A percentile compares a stretch with the other conserved stretches of the same genome.
phyloP scores from a whole-genome alignment of 2,797 vertebrate genomes.

The Miichthys miiuy region DNA sequence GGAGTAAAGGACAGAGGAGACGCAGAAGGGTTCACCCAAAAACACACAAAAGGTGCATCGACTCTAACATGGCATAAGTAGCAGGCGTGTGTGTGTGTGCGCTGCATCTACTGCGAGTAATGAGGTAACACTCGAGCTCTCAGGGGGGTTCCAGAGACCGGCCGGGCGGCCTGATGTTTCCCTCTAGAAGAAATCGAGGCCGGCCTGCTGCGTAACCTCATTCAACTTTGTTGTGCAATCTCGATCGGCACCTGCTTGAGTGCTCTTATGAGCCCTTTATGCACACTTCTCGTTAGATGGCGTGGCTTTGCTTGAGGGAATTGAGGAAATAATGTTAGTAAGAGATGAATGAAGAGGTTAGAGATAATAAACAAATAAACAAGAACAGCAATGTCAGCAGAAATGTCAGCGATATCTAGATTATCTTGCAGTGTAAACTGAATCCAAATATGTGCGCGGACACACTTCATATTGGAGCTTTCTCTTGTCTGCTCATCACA shows the following conservation, averaged over 20 bases:
- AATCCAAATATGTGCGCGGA: too few species aligned
- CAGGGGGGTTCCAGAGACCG: not conserved
- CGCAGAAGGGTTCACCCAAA: conserved; percentile 27
- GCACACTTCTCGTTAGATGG: not conserved
- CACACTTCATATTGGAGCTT: too few species aligned
- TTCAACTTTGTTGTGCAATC: not conserved
- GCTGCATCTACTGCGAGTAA: not conserved
- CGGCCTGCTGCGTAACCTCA: not conserved
- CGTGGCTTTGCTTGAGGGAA: not conserved
- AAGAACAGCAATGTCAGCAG: too few species aligned
- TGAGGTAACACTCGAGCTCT: not conserved
- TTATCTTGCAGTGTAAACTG: too few species aligned
- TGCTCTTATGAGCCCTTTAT: not conserved
- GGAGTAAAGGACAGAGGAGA: conserved; percentile 42
- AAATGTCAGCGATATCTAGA: too few species aligned
- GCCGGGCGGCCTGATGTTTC: not conserved
- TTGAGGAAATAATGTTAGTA: too few species aligned
- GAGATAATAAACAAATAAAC: too few species aligned
- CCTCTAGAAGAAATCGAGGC: not conserved
- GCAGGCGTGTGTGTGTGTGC: not conserved
- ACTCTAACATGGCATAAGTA: not conserved
- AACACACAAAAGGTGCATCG: not conserved
- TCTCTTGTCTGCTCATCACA: too few species aligned
- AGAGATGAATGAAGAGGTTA: too few species aligned
- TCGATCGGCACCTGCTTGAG: too few species aligned